Evolutionary conservation across 2,113 vertebrate genomes (phyloP), one percentile per base, ranked within the genome.

Genomic region (Pelecanus crispus): DNA sequence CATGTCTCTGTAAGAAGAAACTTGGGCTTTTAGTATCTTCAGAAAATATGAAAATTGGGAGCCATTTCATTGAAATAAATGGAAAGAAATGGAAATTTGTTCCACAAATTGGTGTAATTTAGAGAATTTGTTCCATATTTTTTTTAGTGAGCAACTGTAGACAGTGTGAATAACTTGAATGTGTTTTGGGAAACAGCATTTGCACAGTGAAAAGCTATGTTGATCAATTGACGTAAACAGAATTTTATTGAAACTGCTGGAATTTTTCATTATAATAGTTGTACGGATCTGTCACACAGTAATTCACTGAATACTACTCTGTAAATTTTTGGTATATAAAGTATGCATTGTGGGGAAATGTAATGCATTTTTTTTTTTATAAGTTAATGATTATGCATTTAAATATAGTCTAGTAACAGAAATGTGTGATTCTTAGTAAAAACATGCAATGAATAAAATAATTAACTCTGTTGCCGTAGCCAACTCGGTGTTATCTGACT

Each of bases 401-500:
- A 78, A 50, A 29, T 74, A 13, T 55, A 71, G 21, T 34, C 22
- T 47, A 38, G 22, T 61, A 84, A 36, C 15, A 81, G 36, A 67
- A 87, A 67, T 17, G 8, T 52, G 17, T 29, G 34, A 42, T 93
- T 58, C 31, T 82, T 73, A 66, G 29, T 72, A 49, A 87, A 87
- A 87, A 44, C 2, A 3, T 0, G 0, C 9, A 34, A 18, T n/a
- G 32, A 66, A 59, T 18, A n/a, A 77, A 73, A 1, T 26, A 26
- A 11, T 63, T 28, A 29, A 21, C 22, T 58, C 53, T 67, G 42
- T 40, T 78, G 40, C 59, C 14, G 2, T n/a, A 32, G 65, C 15
- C 2, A 1, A 20, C n/a, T 63, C 63, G 12, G 14, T 63, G 20
- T 71, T 92, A 17, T 2, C 21, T 86, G 13, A 36, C n/a, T 67